Percentiles rank a stretch among this genome's conserved stretches.
Conservation (phyloP, 2,888 invertebrate species). For the Amphipoea oculea region DNA sequence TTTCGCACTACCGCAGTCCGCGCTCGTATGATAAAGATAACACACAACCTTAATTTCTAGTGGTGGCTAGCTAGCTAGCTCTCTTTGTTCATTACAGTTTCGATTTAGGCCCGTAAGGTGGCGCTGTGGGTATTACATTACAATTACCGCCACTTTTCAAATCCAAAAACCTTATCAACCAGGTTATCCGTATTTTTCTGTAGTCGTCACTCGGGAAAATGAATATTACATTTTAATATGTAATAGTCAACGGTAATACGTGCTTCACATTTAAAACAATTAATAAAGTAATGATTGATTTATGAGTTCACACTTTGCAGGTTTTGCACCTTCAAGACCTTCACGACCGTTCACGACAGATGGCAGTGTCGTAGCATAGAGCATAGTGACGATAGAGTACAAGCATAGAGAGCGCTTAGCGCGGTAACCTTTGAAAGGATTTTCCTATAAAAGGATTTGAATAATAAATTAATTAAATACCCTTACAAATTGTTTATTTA, state of each 20-base stretch:
- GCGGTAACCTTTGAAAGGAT: conserved; percentile 55
- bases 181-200: conserved; percentile 2
- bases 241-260: neutral
- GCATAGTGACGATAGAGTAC: conserved; percentile 35
- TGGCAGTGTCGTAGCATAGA: conserved; percentile 56
- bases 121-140: conserved; percentile 65
- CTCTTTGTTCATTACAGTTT: conserved; percentile 87
- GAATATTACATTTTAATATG: neutral
- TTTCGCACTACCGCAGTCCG: conserved; percentile 73
- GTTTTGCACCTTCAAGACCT: conserved; percentile 6
- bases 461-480: neutral
- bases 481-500: neutral
- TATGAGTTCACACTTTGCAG: neutral
- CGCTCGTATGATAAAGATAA: conserved; percentile 81
- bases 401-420: conserved; percentile 17
- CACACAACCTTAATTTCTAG: conserved; percentile 87
- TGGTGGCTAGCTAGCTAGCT: conserved; percentile 86
- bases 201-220: neutral
- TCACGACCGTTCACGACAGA: conserved; percentile 41
- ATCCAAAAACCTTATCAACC: conserved; percentile 15
- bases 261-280: neutral
- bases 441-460: no score
- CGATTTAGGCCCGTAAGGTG: conserved; percentile 78
- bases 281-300: neutral
- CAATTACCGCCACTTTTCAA: conserved; percentile 51